Evolutionary conservation across 2,888 invertebrate species (phyloP), one percentile per base, ranked within the genome.

Genomic region (Mimas tiliae): DNA sequence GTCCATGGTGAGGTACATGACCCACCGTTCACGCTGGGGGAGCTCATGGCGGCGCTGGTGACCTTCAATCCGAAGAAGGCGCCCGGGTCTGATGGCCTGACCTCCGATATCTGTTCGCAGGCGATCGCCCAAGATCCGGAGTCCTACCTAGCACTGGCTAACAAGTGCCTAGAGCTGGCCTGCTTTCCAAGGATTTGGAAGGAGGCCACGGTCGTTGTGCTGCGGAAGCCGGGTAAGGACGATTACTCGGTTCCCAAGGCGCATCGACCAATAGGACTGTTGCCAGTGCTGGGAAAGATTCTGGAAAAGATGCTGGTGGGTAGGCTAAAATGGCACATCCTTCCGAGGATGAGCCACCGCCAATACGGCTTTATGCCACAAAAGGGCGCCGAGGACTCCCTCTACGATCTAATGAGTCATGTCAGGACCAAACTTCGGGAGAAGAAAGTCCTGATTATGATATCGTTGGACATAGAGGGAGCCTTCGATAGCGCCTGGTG

Each of bases 31-130:
- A 38, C 38, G 7, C 38, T 38, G 38, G 38, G 7, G 6, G 38
- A 38, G 7, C 38, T 38, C 1, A 9, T 38, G n/a, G n/a, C n/a
- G 38, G 6, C 6, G 38, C 38, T 7, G 38, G 6, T 6, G 7
- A 38, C 38, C 12, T 64, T 70, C 1, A 67, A 70, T 34, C 70
- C 69, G 0, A 71, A 71, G 27, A 74, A 73, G 21, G 74, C 74
- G 0, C 74, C 74, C 0, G 74, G 73, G 4, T 42, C 55, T 1
- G 74, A 76, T 7, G 71, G 74, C 1, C 42, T 73, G 1, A 71
- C 71, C 0, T 66, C 74, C 0, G 73, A 74, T n/a, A 75, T 77
- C 1, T 73, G 72, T 50, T 6, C 2, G 33, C 14, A 0, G 12
- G 21, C 45, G 1, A 42, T 42, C 0, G 12, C 6, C 12, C 1